phyloP scores from a whole-genome alignment of 1,140 invertebrate genomes.

The Bombyx mandarina region DNA sequence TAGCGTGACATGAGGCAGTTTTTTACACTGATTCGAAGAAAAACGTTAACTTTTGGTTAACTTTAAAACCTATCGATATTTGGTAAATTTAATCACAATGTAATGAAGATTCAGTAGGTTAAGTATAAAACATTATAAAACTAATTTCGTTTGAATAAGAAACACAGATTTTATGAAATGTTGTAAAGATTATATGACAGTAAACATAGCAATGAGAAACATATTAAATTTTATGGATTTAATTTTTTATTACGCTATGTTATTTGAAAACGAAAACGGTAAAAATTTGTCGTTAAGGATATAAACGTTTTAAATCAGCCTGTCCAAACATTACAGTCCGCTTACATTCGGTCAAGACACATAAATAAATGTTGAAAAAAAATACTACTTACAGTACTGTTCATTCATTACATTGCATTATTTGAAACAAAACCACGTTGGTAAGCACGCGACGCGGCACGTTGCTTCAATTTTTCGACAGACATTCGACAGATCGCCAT shows the following conservation, averaged over 20 bases:
- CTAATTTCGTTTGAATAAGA: no score
- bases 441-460: conserved; percentile 17
- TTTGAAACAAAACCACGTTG: conserved; percentile 13
- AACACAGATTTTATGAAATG: no score
- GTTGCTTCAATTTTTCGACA: conserved; percentile 4
- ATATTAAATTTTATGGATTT: no score
- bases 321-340: no score
- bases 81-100: background rate
- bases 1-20: conserved; percentile 18
- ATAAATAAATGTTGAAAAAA: background rate
- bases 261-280: background rate
- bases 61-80: conserved; percentile 8
- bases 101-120: background rate
- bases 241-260: background rate
- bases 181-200: no score
- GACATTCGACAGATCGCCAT: conserved; percentile 1
- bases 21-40: conserved; percentile 17
- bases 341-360: no score
- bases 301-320: no score
- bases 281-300: no score
- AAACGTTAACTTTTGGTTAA: conserved; percentile 9
- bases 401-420: conserved; percentile 7
- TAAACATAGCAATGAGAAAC: no score
- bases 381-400: background rate
- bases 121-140: background rate